Percentiles rank a stretch among this genome's conserved stretches.
Conservation (phyloP, 2,888 invertebrate species). For the Amphipyra tragopoginis region DNA sequence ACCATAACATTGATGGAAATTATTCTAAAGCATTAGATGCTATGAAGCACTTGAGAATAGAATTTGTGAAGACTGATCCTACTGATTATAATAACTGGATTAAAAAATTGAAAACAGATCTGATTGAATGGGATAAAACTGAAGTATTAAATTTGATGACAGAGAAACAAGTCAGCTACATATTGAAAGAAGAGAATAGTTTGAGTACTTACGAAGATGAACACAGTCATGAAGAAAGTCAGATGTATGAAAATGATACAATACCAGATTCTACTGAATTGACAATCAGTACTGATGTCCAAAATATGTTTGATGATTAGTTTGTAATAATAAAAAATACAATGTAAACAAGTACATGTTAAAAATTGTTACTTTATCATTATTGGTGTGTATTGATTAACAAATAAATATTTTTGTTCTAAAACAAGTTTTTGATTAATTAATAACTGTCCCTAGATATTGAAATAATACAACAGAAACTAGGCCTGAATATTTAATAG, state of each 20-base stretch:
- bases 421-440: slow-evolving; percentile 12
- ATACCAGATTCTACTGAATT: slow-evolving; percentile 77
- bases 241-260: slow-evolving; percentile 84
- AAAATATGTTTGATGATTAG: slow-evolving; percentile 83
- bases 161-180: slow-evolving; percentile 75
- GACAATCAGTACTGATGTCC: slow-evolving; percentile 76
- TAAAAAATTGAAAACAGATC: slow-evolving; percentile 72
- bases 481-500: slow-evolving; percentile 73
- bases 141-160: slow-evolving; percentile 70
- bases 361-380: background rate
- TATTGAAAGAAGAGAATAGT: slow-evolving; percentile 78
- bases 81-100: slow-evolving; percentile 82
- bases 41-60: slow-evolving; percentile 76
- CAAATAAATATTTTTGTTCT: slow-evolving; percentile 27
- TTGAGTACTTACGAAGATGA: slow-evolving; percentile 73
- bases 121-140: slow-evolving; percentile 71
- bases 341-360: slow-evolving; percentile 1
- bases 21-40: slow-evolving; percentile 77
- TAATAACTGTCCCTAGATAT: background rate
- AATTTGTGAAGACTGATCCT: slow-evolving; percentile 78
- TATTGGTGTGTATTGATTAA: slow-evolving; percentile 1
- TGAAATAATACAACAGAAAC: slow-evolving; percentile 54
- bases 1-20: slow-evolving; percentile 78
- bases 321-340: background rate
- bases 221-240: slow-evolving; percentile 77